Base-by-base conservation (phyloP, 2,888 invertebrate species). In the Aquatica leii region DNA sequence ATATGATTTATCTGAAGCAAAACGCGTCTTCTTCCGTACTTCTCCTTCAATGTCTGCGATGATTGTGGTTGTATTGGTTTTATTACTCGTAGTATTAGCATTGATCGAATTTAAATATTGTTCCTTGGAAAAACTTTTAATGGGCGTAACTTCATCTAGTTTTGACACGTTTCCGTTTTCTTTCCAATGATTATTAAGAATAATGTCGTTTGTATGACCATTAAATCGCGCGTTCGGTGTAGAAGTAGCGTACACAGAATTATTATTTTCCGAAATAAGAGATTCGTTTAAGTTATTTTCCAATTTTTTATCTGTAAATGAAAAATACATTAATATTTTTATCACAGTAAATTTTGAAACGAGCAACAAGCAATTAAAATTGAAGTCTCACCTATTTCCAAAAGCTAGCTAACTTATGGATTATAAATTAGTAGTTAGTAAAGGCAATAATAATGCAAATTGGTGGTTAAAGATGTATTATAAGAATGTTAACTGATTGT, bases 1-100 rank as follows among this genome's bases (percentile, higher is more conserved):
- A 81, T 94, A 95, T 14, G 88, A 88, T 75, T 87, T 88, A 74
- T 91, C 91, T 1, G 75, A 69, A 14, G 67, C 62, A 63, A 73
- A 71, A 66, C 76, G 76, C 1, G 74, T 70, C 65, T 80, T 82
- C 64, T 79, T 81, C 67, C 80, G 81, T 8, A 79, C 76, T 66
- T 81, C 81, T 2, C 80, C 80, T 68, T 82, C 82, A 20, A 81
- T 80, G 43, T 82, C 81, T 1, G 81, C 81, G 40, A 79, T 80
- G 52, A 82, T 81, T 1, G 81, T 80, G n/a, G n/a, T n/a, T 4
- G 79, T 81, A 2, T 79, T 80, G 55, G 76, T 76, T 1, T 76
- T 79, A 18, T 69, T 68, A n/a, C n/a, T n/a, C 6, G 73, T 76
- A 1, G 72, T 73, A 62, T 78, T 79, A 11, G 80, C 80, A 64